Evolutionary conservation across 2,113 vertebrate species (phyloP).

Genomic region (Rhizomys pruinosus): DNA sequence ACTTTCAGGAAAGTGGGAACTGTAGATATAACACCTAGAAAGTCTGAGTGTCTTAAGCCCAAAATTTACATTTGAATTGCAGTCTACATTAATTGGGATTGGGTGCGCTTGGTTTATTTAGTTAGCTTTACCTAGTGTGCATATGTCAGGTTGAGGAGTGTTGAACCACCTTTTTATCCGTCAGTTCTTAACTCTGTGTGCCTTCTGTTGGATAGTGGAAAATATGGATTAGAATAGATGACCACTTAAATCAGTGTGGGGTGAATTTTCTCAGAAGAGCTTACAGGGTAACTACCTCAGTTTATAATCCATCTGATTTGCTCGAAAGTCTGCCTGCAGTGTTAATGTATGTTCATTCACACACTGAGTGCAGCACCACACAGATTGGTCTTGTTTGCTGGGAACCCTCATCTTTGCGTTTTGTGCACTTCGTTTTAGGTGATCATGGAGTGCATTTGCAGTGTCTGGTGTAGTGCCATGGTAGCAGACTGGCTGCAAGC

Average conservation of each 20-base stretch:
- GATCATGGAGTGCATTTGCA: neutral
- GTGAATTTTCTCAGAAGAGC: slow-evolving; percentile 9
- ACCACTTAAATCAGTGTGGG: neutral
- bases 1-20: slow-evolving; percentile 1
- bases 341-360: neutral
- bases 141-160: neutral
- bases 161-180: neutral
- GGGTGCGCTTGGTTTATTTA: neutral
- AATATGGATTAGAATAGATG: neutral
- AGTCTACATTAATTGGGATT: neutral
- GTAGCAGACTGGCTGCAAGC: neutral
- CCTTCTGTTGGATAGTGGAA: neutral
- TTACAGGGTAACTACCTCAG: slow-evolving; percentile 78
- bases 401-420: neutral
- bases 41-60: slow-evolving; percentile 33
- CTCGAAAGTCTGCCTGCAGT: slow-evolving; percentile 30
- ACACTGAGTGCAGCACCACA: neutral
- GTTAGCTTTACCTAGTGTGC: neutral
- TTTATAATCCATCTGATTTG: slow-evolving; percentile 65
- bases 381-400: neutral
- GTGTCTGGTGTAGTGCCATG: too few relatives aligned
- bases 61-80: slow-evolving; percentile 17
- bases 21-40: neutral
- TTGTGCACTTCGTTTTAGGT: neutral
- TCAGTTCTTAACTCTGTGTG: neutral